phyloP scores from a whole-genome alignment of 2,888 invertebrate genomes.

The Octonoba sinensis region DNA sequence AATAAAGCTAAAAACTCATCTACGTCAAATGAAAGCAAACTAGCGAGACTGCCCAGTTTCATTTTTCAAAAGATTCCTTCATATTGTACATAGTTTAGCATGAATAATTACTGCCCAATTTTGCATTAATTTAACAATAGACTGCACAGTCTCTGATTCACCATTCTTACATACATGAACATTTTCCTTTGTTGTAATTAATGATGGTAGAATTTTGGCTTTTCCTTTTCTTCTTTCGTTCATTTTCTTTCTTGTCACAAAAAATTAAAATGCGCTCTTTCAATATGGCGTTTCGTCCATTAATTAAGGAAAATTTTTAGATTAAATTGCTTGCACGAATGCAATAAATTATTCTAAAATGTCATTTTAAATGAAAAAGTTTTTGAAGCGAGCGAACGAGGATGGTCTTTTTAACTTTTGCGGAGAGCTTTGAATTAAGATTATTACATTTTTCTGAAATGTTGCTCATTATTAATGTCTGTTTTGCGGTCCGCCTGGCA shows the following conservation, averaged over 20 bases:
- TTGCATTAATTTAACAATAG: constrained; percentile 42
- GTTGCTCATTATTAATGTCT: no score
- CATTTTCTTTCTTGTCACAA: constrained; percentile 5
- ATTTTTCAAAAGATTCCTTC: no score
- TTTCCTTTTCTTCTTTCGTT: not conserved
- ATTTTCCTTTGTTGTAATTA: constrained; percentile 42
- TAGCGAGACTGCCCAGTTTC: no score
- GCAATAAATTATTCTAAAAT: no score
- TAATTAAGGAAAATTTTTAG: constrained; percentile 42
- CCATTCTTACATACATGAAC: constrained; percentile 5
- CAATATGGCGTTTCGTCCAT: constrained; percentile 37
- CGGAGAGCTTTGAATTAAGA: no score
- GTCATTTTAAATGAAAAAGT: no score
- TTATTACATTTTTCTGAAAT: no score
- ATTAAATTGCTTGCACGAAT: constrained; percentile 19
- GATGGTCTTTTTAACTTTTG: no score
- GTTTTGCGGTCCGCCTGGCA: no score
- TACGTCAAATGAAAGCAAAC: no score
- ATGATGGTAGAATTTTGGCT: constrained; percentile 26
- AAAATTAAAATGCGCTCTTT: not conserved
- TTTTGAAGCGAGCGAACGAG: no score
- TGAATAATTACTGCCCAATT: constrained; percentile 39
- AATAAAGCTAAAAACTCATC: no score
- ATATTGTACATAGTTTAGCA: constrained; percentile 17
- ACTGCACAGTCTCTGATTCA: constrained; percentile 1